A percentile compares a stretch with the other conserved stretches of the same genome.
Evolutionary conservation across 2,888 invertebrate species (phyloP).

Genomic region (Epiblema foenella): DNA sequence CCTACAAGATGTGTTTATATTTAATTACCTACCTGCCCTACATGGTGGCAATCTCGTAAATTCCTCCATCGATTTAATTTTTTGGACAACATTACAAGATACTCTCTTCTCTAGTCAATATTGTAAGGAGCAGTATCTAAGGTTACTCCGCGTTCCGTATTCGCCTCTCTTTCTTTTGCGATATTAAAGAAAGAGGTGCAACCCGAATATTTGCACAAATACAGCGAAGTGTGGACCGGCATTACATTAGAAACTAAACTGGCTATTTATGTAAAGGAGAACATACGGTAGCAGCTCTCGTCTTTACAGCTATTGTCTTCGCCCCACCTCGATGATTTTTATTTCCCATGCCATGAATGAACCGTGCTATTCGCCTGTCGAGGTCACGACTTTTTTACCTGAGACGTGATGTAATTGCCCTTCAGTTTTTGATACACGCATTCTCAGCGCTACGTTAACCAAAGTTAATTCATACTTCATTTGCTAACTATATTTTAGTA

Average conservation of each 20-base stretch:
- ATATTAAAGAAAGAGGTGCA: too few relatives aligned
- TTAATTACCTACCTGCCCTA: too few relatives aligned
- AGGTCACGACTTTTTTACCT: conserved; percentile 79
- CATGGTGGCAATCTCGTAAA: too few relatives aligned
- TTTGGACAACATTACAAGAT: too few relatives aligned
- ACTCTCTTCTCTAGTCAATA: background rate
- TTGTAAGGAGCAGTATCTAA: background rate
- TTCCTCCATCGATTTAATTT: too few relatives aligned
- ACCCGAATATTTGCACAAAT: too few relatives aligned
- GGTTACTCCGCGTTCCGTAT: too few relatives aligned
- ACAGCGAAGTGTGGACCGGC: too few relatives aligned
- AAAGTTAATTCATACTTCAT: conserved; percentile 28
- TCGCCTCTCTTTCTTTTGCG: too few relatives aligned
- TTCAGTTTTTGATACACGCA: conserved; percentile 60
- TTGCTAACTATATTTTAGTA: conserved; percentile 31
- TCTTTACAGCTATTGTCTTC: conserved; percentile 66
- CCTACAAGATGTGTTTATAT: too few relatives aligned
- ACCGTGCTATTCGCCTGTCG: conserved; percentile 62
- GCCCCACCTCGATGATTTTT: conserved; percentile 58
- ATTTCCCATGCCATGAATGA: conserved; percentile 82
- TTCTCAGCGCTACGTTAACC: conserved; percentile 51
- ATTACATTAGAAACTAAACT: conserved; percentile 4
- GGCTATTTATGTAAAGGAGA: conserved; percentile 44
- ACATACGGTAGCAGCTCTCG: conserved; percentile 25
- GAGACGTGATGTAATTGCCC: conserved; percentile 71